phyloP scores from a whole-genome alignment of 2,888 invertebrate genomes.

The Drosophila silvestris region DNA sequence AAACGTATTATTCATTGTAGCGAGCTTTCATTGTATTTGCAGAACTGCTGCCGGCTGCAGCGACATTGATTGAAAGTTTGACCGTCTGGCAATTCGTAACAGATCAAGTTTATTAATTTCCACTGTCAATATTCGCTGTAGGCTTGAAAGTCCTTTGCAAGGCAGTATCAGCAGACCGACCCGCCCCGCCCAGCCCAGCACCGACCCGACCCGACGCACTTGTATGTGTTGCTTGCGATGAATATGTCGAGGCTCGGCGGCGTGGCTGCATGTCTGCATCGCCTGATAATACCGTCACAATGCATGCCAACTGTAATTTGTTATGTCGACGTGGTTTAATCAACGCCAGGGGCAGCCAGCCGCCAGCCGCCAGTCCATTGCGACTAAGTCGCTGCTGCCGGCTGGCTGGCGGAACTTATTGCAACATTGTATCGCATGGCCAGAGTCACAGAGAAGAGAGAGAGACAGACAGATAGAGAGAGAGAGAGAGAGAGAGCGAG shows the following conservation, averaged over 20 bases:
- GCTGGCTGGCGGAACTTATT: conserved; percentile 67
- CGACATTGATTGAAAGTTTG: conserved; percentile 45
- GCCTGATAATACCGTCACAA: conserved; percentile 78
- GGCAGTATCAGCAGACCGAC: conserved; percentile 6
- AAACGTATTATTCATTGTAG: neutral
- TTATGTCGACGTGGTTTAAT: conserved; percentile 79
- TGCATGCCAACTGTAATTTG: conserved; percentile 74
- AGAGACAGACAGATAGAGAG: neutral
- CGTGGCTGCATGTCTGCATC: conserved; percentile 18
- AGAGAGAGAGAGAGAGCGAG: neutral
- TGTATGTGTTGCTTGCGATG: conserved; percentile 75
- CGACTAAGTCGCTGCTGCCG: conserved; percentile 31
- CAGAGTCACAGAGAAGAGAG: neutral
- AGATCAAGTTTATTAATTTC: conserved; percentile 80
- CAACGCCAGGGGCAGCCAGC: conserved; percentile 61
- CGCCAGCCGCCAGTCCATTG: conserved; percentile 19
- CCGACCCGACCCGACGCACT: conserved; percentile 17
- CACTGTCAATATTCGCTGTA: conserved; percentile 66
- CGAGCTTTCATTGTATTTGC: conserved; percentile 8
- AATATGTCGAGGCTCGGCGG: conserved; percentile 53
- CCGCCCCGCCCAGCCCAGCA: neutral
- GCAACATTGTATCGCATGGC: conserved; percentile 71
- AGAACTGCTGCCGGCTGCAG: conserved; percentile 21
- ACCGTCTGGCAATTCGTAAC: conserved; percentile 72
- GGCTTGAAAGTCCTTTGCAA: conserved; percentile 57